Conservation (phyloP, 1,140 invertebrate species). For the Hyles vespertilio region DNA sequence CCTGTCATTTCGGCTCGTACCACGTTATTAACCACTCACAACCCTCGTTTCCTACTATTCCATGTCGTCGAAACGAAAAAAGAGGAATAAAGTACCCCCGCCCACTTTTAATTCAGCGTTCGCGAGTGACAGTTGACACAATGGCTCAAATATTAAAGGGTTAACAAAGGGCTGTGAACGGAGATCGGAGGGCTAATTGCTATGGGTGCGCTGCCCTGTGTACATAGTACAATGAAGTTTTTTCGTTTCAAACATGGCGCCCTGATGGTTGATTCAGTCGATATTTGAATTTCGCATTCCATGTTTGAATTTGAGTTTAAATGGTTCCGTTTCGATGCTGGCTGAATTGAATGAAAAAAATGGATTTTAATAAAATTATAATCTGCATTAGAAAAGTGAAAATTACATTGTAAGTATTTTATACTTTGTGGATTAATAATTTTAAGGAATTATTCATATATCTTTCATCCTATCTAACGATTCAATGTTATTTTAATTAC, state of each 20-base stretch:
- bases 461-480: too few relatives aligned
- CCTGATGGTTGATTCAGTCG: not conserved
- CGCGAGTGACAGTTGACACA: conserved; percentile 66
- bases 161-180: conserved; percentile 53
- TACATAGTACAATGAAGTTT: conserved; percentile 23
- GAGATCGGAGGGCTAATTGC: conserved; percentile 60
- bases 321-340: not conserved
- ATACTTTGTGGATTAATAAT: too few relatives aligned
- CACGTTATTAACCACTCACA: conserved; percentile 50
- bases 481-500: too few relatives aligned
- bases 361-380: too few relatives aligned
- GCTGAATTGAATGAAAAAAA: too few relatives aligned
- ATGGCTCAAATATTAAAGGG: conserved; percentile 51
- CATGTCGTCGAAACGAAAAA: conserved; percentile 43
- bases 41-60: conserved; percentile 31
- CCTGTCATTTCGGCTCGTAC: conserved; percentile 47
- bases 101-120: conserved; percentile 59
- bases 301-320: not conserved
- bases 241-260: conserved; percentile 27
- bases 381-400: too few relatives aligned
- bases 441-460: too few relatives aligned
- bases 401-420: too few relatives aligned
- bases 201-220: conserved; percentile 38
- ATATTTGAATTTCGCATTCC: not conserved
- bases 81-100: conserved; percentile 20